phyloP scores from a whole-genome alignment of 2,797 vertebrate species.

The Leontocebus nigricollis region DNA sequence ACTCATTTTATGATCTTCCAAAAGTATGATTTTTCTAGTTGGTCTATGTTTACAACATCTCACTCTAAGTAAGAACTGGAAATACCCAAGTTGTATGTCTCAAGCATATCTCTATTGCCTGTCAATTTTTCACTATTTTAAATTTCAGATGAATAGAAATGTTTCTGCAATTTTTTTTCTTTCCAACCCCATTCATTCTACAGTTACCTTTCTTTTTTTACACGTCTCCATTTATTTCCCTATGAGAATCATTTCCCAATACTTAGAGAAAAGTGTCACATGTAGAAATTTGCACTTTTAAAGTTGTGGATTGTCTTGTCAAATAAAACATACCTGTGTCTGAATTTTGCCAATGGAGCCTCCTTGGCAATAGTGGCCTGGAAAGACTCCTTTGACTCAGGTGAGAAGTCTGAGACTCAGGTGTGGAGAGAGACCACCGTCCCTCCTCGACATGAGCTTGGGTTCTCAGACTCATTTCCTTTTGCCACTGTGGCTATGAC shows the following conservation, averaged over 20 bases:
- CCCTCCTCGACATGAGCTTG: accelerated
- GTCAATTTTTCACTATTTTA: background rate
- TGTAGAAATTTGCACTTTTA: background rate
- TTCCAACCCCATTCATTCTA: too few species aligned
- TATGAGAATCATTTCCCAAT: accelerated
- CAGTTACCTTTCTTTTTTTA: accelerated
- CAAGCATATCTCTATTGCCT: background rate
- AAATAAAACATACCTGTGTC: background rate
- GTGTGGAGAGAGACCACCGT: too few species aligned
- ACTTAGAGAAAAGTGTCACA: background rate
- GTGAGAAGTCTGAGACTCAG: background rate
- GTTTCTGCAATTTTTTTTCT: background rate
- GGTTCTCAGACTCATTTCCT: accelerated
- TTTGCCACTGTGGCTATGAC: accelerated
- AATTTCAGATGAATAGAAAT: background rate
- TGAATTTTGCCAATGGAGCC: background rate
- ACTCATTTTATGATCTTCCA: background rate
- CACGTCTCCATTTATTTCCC: background rate
- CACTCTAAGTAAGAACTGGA: background rate
- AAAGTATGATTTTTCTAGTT: background rate
- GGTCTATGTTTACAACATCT: background rate
- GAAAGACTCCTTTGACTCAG: background rate
- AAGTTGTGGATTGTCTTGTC: background rate
- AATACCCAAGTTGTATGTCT: accelerated
- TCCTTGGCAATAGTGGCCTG: background rate